Conservation (phyloP, 1,140 invertebrate species). For the Trichogramma pretiosum region DNA sequence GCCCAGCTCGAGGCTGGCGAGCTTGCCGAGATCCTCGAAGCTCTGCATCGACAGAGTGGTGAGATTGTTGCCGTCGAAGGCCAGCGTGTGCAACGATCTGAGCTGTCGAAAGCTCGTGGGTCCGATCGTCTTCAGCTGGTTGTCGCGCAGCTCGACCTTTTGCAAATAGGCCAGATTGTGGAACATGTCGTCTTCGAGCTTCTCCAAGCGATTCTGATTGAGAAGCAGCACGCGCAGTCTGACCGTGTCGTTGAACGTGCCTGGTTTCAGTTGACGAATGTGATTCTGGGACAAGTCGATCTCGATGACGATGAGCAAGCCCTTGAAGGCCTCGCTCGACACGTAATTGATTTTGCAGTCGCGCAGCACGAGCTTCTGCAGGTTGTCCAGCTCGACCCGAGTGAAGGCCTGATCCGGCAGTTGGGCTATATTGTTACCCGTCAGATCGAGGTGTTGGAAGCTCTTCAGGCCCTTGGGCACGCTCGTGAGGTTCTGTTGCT, state of each 20-base stretch:
- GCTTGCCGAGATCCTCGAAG: constrained; percentile 51
- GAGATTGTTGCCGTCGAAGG: constrained; percentile 64
- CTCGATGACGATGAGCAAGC: constrained; percentile 71
- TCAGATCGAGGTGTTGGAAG: constrained; percentile 70
- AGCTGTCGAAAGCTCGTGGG: constrained; percentile 63
- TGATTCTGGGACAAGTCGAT: constrained; percentile 73
- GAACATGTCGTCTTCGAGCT: constrained; percentile 66
- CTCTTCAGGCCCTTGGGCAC: constrained; percentile 37
- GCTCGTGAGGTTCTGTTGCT: constrained; percentile 50
- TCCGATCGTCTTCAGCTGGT: constrained; percentile 59
- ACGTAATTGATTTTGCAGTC: constrained; percentile 64
- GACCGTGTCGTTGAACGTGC: constrained; percentile 60
- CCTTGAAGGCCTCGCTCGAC: constrained; percentile 62
- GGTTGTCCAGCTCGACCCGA: constrained; percentile 60
- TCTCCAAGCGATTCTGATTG: constrained; percentile 63
- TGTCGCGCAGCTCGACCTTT: constrained; percentile 67
- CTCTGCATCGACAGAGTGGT: constrained; percentile 51
- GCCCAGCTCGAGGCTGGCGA: constrained; percentile 66
- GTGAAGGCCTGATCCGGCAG: constrained; percentile 60
- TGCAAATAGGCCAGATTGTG: constrained; percentile 64
- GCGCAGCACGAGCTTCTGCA: constrained; percentile 68
- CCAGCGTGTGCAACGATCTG: constrained; percentile 56
- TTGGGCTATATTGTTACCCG: constrained; percentile 58
- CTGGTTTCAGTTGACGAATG: constrained; percentile 57
- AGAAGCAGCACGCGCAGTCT: constrained; percentile 62